Evolutionary conservation across 2,113 vertebrate species (phyloP).

Genomic region (Smithornis capensis): DNA sequence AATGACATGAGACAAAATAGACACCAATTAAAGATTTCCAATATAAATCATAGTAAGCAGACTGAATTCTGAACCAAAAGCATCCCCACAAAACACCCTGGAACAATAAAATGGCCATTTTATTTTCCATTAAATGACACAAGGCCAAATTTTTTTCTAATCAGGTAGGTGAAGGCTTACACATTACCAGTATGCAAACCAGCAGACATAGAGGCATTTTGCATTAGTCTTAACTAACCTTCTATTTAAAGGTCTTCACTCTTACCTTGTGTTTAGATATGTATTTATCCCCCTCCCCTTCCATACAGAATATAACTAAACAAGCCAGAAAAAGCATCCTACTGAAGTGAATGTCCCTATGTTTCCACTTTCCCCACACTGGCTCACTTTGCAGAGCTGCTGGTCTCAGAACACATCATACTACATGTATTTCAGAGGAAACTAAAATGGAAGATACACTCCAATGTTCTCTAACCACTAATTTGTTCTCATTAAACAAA

Average conservation of each 20-base stretch:
- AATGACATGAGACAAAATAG: constrained; percentile 28
- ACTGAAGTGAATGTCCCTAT: neutral
- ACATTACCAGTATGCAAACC: neutral
- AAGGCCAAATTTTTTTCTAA: neutral
- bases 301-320: neutral
- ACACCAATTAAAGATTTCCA: constrained; percentile 32
- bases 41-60: constrained; percentile 14
- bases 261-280: neutral
- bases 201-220: neutral
- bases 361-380: neutral
- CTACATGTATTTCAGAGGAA: neutral
- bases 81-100: neutral
- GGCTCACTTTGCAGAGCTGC: neutral
- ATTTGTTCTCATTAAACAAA: neutral
- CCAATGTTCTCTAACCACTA: neutral
- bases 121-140: neutral
- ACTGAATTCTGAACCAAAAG: neutral
- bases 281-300: neutral
- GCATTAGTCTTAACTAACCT: neutral
- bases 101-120: neutral
- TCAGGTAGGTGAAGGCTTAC: neutral
- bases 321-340: neutral
- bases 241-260: neutral
- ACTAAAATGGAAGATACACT: neutral
- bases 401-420: neutral